Evolutionary conservation across 2,888 invertebrate species (phyloP).

Genomic region (Caradrina clavipalpis): DNA sequence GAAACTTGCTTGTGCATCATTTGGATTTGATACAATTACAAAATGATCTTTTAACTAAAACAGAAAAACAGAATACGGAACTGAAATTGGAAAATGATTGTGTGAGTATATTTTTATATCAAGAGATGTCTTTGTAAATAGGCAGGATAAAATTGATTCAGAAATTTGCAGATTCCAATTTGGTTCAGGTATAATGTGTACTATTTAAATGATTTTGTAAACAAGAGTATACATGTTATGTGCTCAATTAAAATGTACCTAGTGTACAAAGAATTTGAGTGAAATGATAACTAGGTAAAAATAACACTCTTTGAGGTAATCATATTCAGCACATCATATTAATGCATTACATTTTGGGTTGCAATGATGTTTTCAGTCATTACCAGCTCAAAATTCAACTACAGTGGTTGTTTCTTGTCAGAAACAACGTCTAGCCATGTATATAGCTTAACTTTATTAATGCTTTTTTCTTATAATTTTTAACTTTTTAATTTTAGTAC

Average conservation of each 20-base stretch:
- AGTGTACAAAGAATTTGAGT: background rate
- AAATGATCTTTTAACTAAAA: constrained; percentile 95
- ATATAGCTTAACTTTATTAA: background rate
- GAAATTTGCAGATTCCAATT: background rate
- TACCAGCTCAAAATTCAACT: background rate
- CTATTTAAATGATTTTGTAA: background rate
- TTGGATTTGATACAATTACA: constrained; percentile 97
- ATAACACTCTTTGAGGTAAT: constrained; percentile 16
- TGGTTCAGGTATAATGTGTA: background rate
- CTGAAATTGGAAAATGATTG: constrained; percentile 95
- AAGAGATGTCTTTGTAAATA: background rate
- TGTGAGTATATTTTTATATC: constrained; percentile 86
- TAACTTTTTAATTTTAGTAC: background rate
- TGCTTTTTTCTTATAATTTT: background rate
- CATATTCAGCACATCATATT: background rate
- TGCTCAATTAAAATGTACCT: background rate
- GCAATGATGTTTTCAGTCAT: background rate
- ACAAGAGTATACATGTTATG: too few species aligned
- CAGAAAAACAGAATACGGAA: constrained; percentile 94
- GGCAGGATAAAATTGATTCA: background rate
- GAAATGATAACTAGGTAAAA: background rate
- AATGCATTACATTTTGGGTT: background rate
- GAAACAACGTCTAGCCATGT: background rate
- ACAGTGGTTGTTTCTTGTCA: background rate
- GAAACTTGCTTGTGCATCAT: constrained; percentile 95